Base-by-base conservation (phyloP, 2,113 vertebrate genomes). In the Nothocercus nigrocapillus region DNA sequence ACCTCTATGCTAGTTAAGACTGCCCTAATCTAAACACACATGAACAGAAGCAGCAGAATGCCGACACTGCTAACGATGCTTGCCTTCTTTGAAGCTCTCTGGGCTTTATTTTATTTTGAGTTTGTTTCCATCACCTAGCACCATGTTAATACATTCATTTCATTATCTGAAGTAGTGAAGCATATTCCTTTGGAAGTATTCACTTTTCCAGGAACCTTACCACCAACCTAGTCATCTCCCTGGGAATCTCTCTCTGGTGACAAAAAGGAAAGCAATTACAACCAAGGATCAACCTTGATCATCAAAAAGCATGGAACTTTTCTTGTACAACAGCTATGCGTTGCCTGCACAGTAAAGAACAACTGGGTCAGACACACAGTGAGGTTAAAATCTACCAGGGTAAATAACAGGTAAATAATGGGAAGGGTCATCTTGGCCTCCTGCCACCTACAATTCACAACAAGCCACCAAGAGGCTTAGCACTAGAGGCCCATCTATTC, bases 11-110 rank as follows among this genome's bases (percentile, higher is more conserved):
- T 40, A 64, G 89, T 86, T 56, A 74, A 72, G 30, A 76, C n/a
- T 49, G 14, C 4, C 15, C 15, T 56, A 56, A n/a, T 63, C 28
- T 6, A 93, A 89, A 69, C 11, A 69, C 11, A 47, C 30, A 13
- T 9, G 73, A 4, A 15, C 9, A 38, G 0, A 63, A 17, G 73
- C 70, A 53, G 0, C 1, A 1, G 11, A 77, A 28, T 18, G 49
- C 10, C n/a, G 78, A 11, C 20, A 53, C 15, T 4, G 18, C n/a
- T 75, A 79, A 12, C 85, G 76, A 36, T 2, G 5, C 45, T 19
- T 28, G 14, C 22, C n/a, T 87, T 49, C 58, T 74, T 36, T 36
- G n/a, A 77, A 86, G 68, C 5, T 44, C 4, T 0, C 11, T 3
- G 0, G 9, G 27, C 32, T n/a, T n/a, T n/a, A n/a, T n/a, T n/a